Percentiles rank a stretch among this genome's conserved stretches.
phyloP scores from a whole-genome alignment of 2,888 invertebrate genomes.

The Heliconius cydno region DNA sequence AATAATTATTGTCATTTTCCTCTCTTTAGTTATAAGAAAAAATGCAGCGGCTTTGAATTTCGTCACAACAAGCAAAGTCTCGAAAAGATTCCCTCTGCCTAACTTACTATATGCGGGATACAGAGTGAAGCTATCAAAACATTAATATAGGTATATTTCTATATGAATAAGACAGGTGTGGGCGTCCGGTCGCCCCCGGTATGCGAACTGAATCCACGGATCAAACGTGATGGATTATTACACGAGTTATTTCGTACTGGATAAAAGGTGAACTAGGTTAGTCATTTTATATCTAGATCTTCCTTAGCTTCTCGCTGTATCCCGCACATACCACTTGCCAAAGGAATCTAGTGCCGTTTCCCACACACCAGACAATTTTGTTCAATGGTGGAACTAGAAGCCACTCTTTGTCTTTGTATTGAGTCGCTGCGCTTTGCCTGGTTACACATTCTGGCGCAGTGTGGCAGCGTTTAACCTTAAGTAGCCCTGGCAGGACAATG shows the following conservation, averaged over 20 bases:
- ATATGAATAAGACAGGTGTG: slow-evolving; percentile 27
- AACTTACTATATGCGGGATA: no score
- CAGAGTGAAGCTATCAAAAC: neutral
- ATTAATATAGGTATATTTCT: slow-evolving; percentile 18
- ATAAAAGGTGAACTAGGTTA: slow-evolving; percentile 23
- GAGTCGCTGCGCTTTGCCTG: no score
- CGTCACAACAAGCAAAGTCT: no score
- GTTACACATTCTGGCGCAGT: no score
- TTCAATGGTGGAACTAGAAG: neutral
- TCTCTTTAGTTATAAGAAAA: neutral
- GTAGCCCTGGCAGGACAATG: no score
- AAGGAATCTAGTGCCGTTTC: neutral
- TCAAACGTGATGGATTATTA: slow-evolving; percentile 25
- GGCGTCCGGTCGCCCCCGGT: neutral
- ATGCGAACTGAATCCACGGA: slow-evolving; percentile 26
- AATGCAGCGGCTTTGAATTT: neutral
- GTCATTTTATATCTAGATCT: slow-evolving; percentile 4
- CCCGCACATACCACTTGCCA: neutral
- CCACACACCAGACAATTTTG: neutral
- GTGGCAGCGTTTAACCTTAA: no score
- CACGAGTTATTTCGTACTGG: slow-evolving; percentile 18
- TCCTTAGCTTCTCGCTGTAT: neutral
- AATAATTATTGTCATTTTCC: neutral
- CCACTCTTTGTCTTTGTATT: neutral
- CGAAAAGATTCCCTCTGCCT: no score